Evolutionary conservation across 2,888 invertebrate species (phyloP).

Genomic region (Xestobium rufovillosum): DNA sequence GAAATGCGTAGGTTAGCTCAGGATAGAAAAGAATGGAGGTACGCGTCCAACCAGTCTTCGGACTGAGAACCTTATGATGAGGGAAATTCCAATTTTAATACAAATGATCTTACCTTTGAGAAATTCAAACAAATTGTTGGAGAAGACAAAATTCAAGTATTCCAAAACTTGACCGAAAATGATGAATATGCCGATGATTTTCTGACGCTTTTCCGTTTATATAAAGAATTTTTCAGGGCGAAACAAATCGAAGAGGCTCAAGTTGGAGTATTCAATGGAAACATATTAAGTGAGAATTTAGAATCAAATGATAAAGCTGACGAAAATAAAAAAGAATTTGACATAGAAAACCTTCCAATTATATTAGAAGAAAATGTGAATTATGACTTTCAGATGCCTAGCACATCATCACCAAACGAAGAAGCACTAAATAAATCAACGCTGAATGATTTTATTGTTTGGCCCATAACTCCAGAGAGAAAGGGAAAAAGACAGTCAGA

Average conservation of each 20-base stretch:
- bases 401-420: not conserved
- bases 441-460: not conserved
- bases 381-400: conserved; percentile 1
- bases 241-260: not conserved
- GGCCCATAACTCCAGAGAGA: conserved; percentile 6
- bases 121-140: conserved; percentile 3
- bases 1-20: no score
- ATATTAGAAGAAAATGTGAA: not conserved
- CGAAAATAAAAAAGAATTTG: not conserved
- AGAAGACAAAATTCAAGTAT: conserved; percentile 3
- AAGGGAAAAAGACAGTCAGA: conserved; percentile 4
- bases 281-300: not conserved
- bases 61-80: no score
- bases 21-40: no score
- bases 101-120: not conserved
- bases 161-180: not conserved
- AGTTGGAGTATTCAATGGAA: no score
- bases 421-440: not conserved
- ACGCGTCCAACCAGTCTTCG: no score
- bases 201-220: conserved; percentile 1
- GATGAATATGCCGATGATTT: not conserved
- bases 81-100: no score
- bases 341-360: conserved; percentile 1
- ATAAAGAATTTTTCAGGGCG: conserved; percentile 2
- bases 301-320: not conserved